A percentile compares a stretch with the other conserved stretches of the same genome.
Evolutionary conservation across 2,888 invertebrate species (phyloP).

Genomic region (Callosobruchus maculatus): DNA sequence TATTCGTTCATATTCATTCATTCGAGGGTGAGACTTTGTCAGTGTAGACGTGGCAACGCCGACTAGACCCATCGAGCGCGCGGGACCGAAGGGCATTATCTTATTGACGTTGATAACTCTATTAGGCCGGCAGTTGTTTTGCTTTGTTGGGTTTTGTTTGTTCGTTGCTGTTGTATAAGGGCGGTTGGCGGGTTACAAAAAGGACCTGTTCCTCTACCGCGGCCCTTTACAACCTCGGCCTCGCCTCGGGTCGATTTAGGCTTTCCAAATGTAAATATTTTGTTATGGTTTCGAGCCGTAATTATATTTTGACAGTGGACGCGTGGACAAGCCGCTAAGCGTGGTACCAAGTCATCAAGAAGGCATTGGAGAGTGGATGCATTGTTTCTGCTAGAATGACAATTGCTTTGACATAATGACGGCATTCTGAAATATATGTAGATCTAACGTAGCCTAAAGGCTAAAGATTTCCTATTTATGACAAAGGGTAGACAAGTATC

Average conservation of each 20-base stretch:
- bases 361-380: no score
- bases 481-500: no score
- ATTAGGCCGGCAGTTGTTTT: slow-evolving; percentile 22
- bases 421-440: no score
- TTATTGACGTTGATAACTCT: slow-evolving; percentile 28
- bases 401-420: no score
- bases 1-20: no score
- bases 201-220: neutral
- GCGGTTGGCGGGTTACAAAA: neutral
- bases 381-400: no score
- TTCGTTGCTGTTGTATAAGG: neutral
- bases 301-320: neutral
- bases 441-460: no score
- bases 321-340: neutral
- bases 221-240: neutral
- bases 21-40: neutral
- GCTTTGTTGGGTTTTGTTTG: slow-evolving; percentile 15
- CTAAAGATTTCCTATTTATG: no score
- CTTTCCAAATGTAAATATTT: neutral
- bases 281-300: neutral
- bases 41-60: neutral
- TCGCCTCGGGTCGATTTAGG: neutral
- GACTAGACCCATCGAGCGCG: slow-evolving; percentile 10
- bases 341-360: neutral
- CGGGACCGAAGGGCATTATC: slow-evolving; percentile 22